Conservation (phyloP, 1,140 invertebrate species). For the Diorhabda elongata region DNA sequence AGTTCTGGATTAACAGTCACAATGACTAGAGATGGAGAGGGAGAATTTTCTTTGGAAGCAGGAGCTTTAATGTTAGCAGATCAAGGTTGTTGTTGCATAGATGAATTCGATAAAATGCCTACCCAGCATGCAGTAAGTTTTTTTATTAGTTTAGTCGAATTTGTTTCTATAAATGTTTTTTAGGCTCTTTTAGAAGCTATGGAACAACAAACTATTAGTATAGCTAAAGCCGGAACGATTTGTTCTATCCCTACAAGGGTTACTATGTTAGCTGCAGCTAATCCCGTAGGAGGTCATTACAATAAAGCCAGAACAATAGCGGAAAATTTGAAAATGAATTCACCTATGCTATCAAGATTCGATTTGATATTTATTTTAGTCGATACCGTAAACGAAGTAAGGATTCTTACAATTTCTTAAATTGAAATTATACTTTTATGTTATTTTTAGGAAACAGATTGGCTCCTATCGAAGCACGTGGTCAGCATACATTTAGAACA, state of each 20-base stretch:
- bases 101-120: slow-evolving; percentile 95
- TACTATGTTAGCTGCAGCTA: slow-evolving; percentile 87
- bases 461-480: slow-evolving; percentile 75
- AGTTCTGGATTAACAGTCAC: slow-evolving; percentile 84
- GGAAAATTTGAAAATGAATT: slow-evolving; percentile 85
- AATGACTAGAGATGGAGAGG: slow-evolving; percentile 67
- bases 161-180: slow-evolving; percentile 7
- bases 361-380: slow-evolving; percentile 89
- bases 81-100: slow-evolving; percentile 87
- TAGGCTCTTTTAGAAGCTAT: slow-evolving; percentile 79
- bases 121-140: slow-evolving; percentile 39
- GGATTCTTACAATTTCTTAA: slow-evolving; percentile 14
- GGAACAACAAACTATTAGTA: slow-evolving; percentile 89
- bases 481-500: slow-evolving; percentile 8
- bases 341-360: slow-evolving; percentile 85
- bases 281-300: slow-evolving; percentile 85
- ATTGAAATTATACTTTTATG: not conserved
- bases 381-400: slow-evolving; percentile 76
- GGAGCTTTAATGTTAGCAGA: slow-evolving; percentile 79
- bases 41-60: slow-evolving; percentile 81
- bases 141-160: no score
- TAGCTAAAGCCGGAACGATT: slow-evolving; percentile 83
- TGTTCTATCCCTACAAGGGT: slow-evolving; percentile 76
- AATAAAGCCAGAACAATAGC: slow-evolving; percentile 80
- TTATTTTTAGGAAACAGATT: slow-evolving; percentile 56